These are phyloP conservation scores for Xylocopa sonorina DNA, from an alignment of 1,140 invertebrate species.

Conservation along the genomic window DNA sequence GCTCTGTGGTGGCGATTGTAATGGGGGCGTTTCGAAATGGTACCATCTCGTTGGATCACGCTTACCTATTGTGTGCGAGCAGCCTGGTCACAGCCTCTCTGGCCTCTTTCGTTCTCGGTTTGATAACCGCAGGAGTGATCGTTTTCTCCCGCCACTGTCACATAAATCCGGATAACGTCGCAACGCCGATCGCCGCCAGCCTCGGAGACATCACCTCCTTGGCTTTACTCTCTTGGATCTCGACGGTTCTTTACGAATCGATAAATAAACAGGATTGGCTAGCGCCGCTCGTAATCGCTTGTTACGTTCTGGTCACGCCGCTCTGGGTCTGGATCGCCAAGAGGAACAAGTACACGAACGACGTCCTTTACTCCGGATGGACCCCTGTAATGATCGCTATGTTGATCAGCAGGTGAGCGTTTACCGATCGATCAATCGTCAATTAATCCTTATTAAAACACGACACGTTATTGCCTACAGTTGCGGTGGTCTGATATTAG, in stretches of 20 bases:
- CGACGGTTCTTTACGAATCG: conserved; percentile 84
- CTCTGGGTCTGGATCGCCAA: conserved; percentile 88
- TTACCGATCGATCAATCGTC: too few species aligned
- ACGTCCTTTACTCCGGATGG: conserved; percentile 88
- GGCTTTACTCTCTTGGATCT: conserved; percentile 87
- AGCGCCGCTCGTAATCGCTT: conserved; percentile 85
- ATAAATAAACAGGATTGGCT: conserved; percentile 86
- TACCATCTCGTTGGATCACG: conserved; percentile 88
- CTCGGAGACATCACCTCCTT: conserved; percentile 92
- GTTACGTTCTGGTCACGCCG: conserved; percentile 85
- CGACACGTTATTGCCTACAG: conserved; percentile 74
- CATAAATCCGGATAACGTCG: conserved; percentile 95
- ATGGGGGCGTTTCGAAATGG: conserved; percentile 90
- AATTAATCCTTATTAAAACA: too few species aligned
- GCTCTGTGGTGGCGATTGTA: conserved; percentile 90
- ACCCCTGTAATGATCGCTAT: conserved; percentile 89
- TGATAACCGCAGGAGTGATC: conserved; percentile 89
- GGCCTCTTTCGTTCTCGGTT: conserved; percentile 86
- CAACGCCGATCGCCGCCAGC: conserved; percentile 94
- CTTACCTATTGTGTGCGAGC: conserved; percentile 89
- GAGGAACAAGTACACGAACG: conserved; percentile 85
- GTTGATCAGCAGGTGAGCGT: conserved; percentile 87
- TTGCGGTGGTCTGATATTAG: conserved; percentile 86
- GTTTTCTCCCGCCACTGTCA: conserved; percentile 86
- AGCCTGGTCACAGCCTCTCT: conserved; percentile 92